phyloP scores from a whole-genome alignment of 1,140 invertebrate genomes.

The Tetraneura akinire region DNA sequence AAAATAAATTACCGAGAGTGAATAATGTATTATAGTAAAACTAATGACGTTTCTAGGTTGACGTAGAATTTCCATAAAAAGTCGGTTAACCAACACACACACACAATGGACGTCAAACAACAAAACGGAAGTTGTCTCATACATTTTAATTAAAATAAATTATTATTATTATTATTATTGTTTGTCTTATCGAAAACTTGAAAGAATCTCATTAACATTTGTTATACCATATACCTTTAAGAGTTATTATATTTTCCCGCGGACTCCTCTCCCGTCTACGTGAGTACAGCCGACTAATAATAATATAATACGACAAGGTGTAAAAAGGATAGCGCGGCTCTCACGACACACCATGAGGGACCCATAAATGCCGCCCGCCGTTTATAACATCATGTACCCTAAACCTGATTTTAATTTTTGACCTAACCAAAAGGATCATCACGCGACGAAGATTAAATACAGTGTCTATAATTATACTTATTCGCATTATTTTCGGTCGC shows the following conservation, averaged over 20 bases:
- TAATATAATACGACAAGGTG: too few species aligned
- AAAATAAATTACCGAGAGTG: slow-evolving; percentile 27
- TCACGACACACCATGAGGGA: too few species aligned
- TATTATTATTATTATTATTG: slow-evolving; percentile 25
- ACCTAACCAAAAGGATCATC: too few species aligned
- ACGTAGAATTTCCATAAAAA: slow-evolving; percentile 27
- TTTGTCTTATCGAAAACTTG: slow-evolving; percentile 34
- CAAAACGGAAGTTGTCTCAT: slow-evolving; percentile 38
- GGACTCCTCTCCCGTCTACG: neutral
- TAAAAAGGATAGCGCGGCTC: too few species aligned
- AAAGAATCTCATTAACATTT: slow-evolving; percentile 15
- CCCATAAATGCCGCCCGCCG: too few species aligned
- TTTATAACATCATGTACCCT: too few species aligned
- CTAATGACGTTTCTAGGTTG: slow-evolving; percentile 29
- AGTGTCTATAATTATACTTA: too few species aligned
- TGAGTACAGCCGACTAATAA: too few species aligned
- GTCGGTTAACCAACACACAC: slow-evolving; percentile 6
- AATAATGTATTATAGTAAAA: neutral
- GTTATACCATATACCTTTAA: neutral
- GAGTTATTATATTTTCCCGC: slow-evolving; percentile 6
- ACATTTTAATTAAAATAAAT: slow-evolving; percentile 46
- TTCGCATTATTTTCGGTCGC: neutral
- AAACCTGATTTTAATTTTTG: too few species aligned
- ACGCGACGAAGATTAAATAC: too few species aligned
- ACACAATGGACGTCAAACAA: slow-evolving; percentile 25